phyloP scores from a whole-genome alignment of 2,888 invertebrate genomes.

The Limnephilus lunatus region DNA sequence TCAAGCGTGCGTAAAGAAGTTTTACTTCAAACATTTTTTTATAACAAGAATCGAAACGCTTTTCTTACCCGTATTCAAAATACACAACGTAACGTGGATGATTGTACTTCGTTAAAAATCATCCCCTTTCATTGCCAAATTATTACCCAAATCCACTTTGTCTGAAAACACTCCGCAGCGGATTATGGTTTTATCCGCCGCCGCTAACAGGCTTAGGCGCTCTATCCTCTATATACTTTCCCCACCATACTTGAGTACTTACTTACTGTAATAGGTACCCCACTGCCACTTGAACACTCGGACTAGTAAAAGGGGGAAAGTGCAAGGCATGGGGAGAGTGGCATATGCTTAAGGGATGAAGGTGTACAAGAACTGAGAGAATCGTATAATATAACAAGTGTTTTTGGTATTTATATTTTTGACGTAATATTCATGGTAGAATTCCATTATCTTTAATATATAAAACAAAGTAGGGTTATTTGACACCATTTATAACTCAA shows the following conservation, averaged over 20 bases:
- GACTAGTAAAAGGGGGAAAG: not conserved
- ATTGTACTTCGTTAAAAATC: not conserved
- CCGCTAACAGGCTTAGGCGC: conserved; percentile 24
- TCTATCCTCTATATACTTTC: not conserved
- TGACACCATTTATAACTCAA: too few species aligned
- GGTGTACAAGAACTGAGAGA: not conserved
- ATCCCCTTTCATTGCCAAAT: not conserved
- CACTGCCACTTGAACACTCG: not conserved
- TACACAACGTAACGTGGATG: not conserved
- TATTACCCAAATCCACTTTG: conserved; percentile 15
- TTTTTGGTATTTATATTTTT: not conserved
- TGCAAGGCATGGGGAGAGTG: not conserved
- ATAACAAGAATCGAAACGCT: too few species aligned
- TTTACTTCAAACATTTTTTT: too few species aligned
- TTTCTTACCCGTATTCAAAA: not conserved
- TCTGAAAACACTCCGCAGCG: not conserved
- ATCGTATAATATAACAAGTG: not conserved
- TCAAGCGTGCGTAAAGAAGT: too few species aligned
- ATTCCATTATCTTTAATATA: too few species aligned
- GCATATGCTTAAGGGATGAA: not conserved
- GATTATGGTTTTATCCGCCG: not conserved
- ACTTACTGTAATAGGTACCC: not conserved
- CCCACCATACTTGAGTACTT: not conserved
- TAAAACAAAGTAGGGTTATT: too few species aligned
- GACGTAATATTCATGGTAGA: too few species aligned